Evolutionary conservation across 2,113 vertebrate genomes (phyloP), one percentile per base, ranked within the genome.

Genomic region (Strix aluco): DNA sequence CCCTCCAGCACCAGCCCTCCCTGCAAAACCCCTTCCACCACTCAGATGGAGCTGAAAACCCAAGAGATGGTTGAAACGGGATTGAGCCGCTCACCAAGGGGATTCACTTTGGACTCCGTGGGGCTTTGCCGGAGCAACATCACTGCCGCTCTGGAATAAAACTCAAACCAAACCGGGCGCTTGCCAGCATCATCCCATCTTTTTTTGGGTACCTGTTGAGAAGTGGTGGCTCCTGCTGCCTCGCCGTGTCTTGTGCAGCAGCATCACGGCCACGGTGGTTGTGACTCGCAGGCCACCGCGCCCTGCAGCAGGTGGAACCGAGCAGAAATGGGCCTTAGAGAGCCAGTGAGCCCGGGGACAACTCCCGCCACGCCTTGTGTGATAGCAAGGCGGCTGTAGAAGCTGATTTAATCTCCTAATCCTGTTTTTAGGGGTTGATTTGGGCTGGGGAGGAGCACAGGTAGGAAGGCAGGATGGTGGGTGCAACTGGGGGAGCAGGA

Each of bases 141-240:
- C 83, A 71, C 82, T 88, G 80, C 82, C 57, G 7, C 59, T 89
- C 40, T 42, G 40, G 40, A 96, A 97, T 97, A 97, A 96, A 97
- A 73, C n/a, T 83, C 63, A 11, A 69, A 70, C 27, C 55, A 73
- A 95, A 70, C 54, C 3, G 0, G 15, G 17, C 0, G 0, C 44
- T 80, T 71, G n/a, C 18, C 6, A 1, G 44, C 20, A 8, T 46
- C 9, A 1, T 47, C 85, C 38, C 1, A 0, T 78, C 57, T 44
- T 32, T 42, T 42, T 10, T 25, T 55, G 14, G 25, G 63, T 55
- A 54, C 70, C 70, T 2, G 6, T 70, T 69, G 10, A 7, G 15
- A 13, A 52, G 87, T 18, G 0, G 15, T 18, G 71, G 78, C 57
- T 84, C 38, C 46, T 0, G 5, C 57, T 86, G 86, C 38, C 51